phyloP scores from a whole-genome alignment of 2,113 vertebrate species.

The Strix aluco region DNA sequence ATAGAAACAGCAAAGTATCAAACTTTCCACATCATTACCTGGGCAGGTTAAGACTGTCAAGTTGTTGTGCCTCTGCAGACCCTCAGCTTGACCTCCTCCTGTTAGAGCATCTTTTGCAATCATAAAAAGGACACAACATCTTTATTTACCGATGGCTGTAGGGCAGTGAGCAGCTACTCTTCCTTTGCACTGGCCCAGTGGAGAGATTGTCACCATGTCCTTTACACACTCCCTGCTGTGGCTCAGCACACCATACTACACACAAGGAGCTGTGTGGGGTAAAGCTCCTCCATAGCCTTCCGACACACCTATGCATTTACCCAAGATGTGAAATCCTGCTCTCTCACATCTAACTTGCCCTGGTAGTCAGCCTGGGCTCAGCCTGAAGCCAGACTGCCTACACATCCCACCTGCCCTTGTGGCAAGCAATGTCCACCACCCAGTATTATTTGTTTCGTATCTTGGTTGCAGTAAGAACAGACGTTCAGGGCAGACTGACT shows the following conservation, averaged over 20 bases:
- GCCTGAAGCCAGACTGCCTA: not conserved
- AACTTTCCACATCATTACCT: not conserved
- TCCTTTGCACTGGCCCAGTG: not conserved
- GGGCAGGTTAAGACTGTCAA: not conserved
- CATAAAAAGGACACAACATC: not conserved
- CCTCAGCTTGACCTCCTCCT: not conserved
- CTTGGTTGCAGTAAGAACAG: not conserved
- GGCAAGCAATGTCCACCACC: not conserved
- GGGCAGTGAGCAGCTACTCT: not conserved
- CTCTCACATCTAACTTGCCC: not conserved
- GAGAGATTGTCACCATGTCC: not conserved
- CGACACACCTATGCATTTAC: accelerated
- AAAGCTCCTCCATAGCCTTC: not conserved
- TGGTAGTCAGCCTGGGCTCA: not conserved
- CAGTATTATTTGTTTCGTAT: not conserved
- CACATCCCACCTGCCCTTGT: not conserved
- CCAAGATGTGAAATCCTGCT: not conserved
- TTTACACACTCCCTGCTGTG: accelerated
- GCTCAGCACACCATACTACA: not conserved
- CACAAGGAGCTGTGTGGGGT: accelerated
- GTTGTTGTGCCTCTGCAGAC: not conserved
- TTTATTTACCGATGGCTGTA: not conserved
- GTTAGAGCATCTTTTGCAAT: not conserved
- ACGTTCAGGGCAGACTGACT: accelerated
- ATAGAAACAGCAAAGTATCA: not conserved